Conservation (phyloP, 2,113 vertebrate genomes). For the Serilophus lunatus region DNA sequence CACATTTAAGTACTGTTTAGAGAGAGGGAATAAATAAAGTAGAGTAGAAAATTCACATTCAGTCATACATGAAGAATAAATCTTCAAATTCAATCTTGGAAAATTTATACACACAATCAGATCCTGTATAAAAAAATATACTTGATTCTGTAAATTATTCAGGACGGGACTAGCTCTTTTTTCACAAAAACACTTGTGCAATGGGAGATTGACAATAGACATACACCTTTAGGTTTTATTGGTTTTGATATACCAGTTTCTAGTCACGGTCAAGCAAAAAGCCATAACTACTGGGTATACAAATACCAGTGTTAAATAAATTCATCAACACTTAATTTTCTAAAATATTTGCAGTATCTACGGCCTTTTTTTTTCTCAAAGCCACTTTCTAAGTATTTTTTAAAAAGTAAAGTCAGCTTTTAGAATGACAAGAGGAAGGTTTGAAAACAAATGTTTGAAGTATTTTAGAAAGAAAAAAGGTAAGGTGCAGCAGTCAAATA, state of each 20-base stretch:
- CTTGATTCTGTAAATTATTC: neutral
- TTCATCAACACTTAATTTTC: neutral
- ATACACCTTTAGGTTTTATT: neutral
- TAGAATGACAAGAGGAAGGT: neutral
- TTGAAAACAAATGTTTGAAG: neutral
- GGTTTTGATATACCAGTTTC: neutral
- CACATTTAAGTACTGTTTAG: neutral
- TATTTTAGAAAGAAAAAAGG: neutral
- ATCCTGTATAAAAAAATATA: neutral
- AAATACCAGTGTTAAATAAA: neutral
- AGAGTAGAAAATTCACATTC: neutral
- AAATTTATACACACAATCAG: neutral
- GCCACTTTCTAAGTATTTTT: neutral
- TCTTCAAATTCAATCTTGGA: neutral
- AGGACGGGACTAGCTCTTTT: neutral
- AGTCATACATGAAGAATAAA: neutral
- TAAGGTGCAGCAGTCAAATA: neutral
- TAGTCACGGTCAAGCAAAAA: neutral
- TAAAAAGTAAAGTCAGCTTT: neutral
- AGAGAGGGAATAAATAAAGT: neutral
- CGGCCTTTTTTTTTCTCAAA: neutral
- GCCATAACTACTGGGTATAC: neutral
- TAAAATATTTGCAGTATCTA: neutral
- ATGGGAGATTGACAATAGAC: neutral
- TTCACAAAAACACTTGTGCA: neutral